phyloP scores from a whole-genome alignment of 2,113 vertebrate genomes.

The Notarius lentiginosus region DNA sequence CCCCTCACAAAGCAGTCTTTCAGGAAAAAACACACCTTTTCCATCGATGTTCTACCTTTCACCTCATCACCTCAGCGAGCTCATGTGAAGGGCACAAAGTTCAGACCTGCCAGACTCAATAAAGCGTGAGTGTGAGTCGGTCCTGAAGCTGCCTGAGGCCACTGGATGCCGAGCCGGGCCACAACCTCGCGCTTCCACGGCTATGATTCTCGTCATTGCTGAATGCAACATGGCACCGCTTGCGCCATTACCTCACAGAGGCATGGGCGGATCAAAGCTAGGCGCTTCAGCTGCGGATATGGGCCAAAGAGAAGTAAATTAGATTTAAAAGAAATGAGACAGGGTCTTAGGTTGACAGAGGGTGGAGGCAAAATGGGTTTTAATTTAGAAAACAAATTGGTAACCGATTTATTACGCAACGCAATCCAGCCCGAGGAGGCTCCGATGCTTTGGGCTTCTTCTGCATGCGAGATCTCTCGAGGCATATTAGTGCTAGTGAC shows the following conservation, averaged over 20 bases:
- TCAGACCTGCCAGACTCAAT: conserved; percentile 53
- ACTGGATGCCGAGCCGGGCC: conserved; percentile 34
- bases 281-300: conserved; percentile 14
- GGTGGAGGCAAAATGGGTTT: conserved; percentile 47
- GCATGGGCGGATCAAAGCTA: conserved; percentile 50
- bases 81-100: conserved; percentile 35
- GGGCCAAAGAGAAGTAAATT: conserved; percentile 46
- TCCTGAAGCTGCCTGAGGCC: conserved; percentile 39
- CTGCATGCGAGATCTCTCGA: conserved; percentile 40
- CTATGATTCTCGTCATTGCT: conserved; percentile 41
- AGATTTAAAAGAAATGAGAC: conserved; percentile 49
- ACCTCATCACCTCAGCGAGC: conserved; percentile 47
- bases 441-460: conserved; percentile 2
- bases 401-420: conserved; percentile 50
- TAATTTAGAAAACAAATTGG: conserved; percentile 58
- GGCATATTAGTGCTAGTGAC: conserved; percentile 27
- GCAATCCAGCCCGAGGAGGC: conserved; percentile 31
- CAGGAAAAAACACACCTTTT: conserved; percentile 9
- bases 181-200: conserved; percentile 29
- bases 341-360: conserved; percentile 43
- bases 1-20: conserved; percentile 11
- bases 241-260: conserved; percentile 46
- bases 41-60: conserved; percentile 34
- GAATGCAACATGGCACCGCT: conserved; percentile 35
- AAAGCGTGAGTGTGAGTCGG: conserved; percentile 43